Conservation (phyloP, 1,140 invertebrate genomes). For the Calliphora vicina region DNA sequence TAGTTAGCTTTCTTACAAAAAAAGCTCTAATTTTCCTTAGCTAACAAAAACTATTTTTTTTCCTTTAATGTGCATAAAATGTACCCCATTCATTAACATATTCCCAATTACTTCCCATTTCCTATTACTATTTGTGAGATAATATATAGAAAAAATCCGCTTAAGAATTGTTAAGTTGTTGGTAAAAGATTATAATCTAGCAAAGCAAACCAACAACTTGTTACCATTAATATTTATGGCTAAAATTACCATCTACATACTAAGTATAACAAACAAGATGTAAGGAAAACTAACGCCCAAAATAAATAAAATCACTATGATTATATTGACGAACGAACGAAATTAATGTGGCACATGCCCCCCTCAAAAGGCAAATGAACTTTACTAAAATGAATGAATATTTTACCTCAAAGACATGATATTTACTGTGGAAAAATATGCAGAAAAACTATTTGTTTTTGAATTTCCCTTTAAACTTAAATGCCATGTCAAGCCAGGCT, state of each 20-base stretch:
- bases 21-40: too few species aligned
- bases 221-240: constrained; percentile 23
- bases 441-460: not conserved
- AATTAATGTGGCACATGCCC: not conserved
- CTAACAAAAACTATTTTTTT: too few species aligned
- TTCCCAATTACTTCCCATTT: too few species aligned
- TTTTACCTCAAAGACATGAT: not conserved
- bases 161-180: too few species aligned
- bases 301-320: not conserved
- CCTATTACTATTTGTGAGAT: too few species aligned
- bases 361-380: not conserved
- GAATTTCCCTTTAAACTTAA: not conserved
- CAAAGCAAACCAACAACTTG: not conserved
- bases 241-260: not conserved
- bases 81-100: too few species aligned
- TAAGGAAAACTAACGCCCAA: not conserved
- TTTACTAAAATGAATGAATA: not conserved
- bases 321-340: not conserved
- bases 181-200: too few species aligned
- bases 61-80: too few species aligned
- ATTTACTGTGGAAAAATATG: not conserved
- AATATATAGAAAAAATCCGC: too few species aligned
- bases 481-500: not conserved
- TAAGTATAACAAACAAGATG: not conserved
- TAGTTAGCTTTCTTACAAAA: too few species aligned